These are phyloP conservation scores for Drosophila funebris DNA, from an alignment of 1,140 invertebrate species.

Conservation along the genomic window DNA sequence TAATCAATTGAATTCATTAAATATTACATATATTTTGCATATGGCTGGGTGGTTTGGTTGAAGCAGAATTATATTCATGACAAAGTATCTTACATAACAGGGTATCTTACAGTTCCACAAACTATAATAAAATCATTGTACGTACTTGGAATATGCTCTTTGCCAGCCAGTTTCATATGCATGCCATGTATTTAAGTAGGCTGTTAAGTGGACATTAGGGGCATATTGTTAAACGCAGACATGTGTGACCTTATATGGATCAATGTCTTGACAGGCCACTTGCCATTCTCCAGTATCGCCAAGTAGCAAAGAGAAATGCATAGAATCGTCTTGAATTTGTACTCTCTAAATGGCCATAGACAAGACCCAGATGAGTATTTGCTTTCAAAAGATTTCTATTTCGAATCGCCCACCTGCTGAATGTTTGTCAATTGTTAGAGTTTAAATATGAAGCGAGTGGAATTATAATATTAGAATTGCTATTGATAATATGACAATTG, in stretches of 20 bases:
- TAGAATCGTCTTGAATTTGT: conserved; percentile 51
- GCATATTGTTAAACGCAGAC: conserved; percentile 66
- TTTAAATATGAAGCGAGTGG: too few relatives aligned
- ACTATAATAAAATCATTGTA: background rate
- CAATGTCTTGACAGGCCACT: conserved; percentile 45
- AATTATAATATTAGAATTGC: too few relatives aligned
- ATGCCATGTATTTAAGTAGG: conserved; percentile 75
- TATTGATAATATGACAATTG: too few relatives aligned
- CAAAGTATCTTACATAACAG: background rate
- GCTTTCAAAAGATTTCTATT: background rate
- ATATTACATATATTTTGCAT: too few relatives aligned
- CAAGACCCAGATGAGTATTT: conserved; percentile 36
- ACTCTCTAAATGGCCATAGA: conserved; percentile 47
- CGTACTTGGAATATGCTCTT: conserved; percentile 7
- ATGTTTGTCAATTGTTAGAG: too few relatives aligned
- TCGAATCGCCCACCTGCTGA: background rate
- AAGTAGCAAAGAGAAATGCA: conserved; percentile 57
- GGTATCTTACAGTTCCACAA: background rate
- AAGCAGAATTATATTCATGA: too few relatives aligned
- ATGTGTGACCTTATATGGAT: conserved; percentile 77
- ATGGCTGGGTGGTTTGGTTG: too few relatives aligned
- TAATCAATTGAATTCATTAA: too few relatives aligned
- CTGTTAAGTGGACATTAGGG: conserved; percentile 77
- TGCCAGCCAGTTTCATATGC: conserved; percentile 61
- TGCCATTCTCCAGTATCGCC: conserved; percentile 33